Evolutionary conservation across 23 tunicate species (phyloP).

Genomic region (Aplidium turbinatum): DNA sequence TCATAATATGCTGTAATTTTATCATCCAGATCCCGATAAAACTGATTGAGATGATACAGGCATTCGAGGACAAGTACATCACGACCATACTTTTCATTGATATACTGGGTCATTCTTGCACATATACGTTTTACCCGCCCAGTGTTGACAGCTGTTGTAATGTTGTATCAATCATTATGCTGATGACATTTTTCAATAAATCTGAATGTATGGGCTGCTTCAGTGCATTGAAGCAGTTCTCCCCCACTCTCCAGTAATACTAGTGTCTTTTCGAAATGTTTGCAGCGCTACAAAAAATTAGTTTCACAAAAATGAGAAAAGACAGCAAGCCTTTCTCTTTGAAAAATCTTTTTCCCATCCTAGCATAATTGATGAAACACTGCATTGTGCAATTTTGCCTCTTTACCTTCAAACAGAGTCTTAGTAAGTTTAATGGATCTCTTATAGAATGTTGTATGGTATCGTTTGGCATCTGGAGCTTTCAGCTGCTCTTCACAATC

Average conservation of each 20-base stretch:
- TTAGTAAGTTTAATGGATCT: not conserved
- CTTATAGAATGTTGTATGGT: too few species aligned
- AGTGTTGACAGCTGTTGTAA: slow-evolving; percentile 14
- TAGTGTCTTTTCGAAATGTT: slow-evolving; percentile 4
- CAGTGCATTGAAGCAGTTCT: slow-evolving; percentile 10
- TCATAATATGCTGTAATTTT: slow-evolving; percentile 4
- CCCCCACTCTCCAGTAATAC: too few species aligned
- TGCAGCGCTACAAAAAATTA: not conserved
- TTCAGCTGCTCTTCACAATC: slow-evolving; percentile 1
- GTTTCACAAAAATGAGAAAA: not conserved
- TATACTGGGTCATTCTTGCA: slow-evolving; percentile 3
- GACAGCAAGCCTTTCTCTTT: not conserved
- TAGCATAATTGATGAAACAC: slow-evolving; percentile 12
- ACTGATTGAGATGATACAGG: not conserved
- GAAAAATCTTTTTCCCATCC: slow-evolving; percentile 17
- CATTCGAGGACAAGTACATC: slow-evolving; percentile 3
- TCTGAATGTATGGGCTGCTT: not conserved
- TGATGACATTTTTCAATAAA: slow-evolving; percentile 11
- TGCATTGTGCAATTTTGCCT: slow-evolving; percentile 4
- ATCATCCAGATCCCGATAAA: slow-evolving; percentile 7
- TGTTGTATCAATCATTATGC: slow-evolving; percentile 18
- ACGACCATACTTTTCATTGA: slow-evolving; percentile 3
- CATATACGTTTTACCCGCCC: slow-evolving; percentile 4
- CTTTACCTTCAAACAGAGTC: slow-evolving; percentile 4
- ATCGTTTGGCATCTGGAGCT: too few species aligned